phyloP scores from a whole-genome alignment of 2,888 invertebrate genomes.

The Apotomis betuletana region DNA sequence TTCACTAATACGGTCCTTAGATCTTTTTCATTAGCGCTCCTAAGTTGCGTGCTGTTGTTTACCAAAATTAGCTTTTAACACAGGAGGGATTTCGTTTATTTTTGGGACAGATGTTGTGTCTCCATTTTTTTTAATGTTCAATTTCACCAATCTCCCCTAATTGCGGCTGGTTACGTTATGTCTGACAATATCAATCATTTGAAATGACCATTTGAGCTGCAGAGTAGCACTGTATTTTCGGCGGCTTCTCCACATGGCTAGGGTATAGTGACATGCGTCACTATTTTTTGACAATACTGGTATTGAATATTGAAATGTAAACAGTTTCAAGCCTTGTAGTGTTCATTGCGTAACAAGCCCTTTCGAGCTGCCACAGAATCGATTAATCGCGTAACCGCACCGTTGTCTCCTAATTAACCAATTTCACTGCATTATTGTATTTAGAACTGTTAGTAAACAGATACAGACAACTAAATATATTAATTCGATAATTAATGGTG shows the following conservation, averaged over 20 bases:
- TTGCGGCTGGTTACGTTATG: no score
- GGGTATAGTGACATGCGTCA: no score
- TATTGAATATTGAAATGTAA: not conserved
- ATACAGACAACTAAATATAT: no score
- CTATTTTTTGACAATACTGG: no score
- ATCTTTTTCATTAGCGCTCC: slow-evolving; percentile 35
- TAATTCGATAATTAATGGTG: no score
- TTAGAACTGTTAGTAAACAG: no score
- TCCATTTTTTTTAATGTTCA: not conserved
- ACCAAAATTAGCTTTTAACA: not conserved
- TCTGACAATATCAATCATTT: no score
- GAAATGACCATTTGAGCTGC: no score
- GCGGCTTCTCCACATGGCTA: no score
- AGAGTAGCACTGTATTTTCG: no score
- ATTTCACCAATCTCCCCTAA: no score
- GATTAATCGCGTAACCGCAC: slow-evolving; percentile 16
- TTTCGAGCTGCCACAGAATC: slow-evolving; percentile 10
- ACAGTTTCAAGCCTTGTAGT: not conserved
- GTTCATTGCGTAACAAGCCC: slow-evolving; percentile 3
- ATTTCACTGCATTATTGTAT: no score
- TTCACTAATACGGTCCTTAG: slow-evolving; percentile 19
- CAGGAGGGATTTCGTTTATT: not conserved
- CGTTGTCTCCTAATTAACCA: not conserved
- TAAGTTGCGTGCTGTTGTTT: slow-evolving; percentile 10
- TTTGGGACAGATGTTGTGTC: slow-evolving; percentile 3